phyloP scores from a whole-genome alignment of 2,797 vertebrate species.

The Luscinia megarhynchos region DNA sequence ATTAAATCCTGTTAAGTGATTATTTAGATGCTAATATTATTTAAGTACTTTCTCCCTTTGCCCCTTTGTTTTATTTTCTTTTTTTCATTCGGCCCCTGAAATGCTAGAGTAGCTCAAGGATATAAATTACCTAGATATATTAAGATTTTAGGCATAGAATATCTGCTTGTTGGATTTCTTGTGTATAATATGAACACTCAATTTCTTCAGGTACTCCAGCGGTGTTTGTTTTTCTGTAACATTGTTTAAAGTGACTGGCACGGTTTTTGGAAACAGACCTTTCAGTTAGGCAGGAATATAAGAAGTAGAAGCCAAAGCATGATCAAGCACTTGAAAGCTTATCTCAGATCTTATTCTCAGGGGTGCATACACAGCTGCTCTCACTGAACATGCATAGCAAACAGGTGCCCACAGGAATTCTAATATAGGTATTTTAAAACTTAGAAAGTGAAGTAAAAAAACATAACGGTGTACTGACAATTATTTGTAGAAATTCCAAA shows the following conservation, averaged over 20 bases:
- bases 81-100: not conserved
- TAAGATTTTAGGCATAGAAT: not conserved
- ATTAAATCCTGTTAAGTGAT: not conserved
- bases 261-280: not conserved
- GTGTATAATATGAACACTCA: not conserved
- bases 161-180: not conserved
- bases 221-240: not conserved
- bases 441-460: not conserved
- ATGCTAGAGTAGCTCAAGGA: not conserved
- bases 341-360: not conserved
- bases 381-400: not conserved
- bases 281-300: not conserved
- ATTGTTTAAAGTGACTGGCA: not conserved
- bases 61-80: not conserved
- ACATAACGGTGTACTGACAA: fast-evolving
- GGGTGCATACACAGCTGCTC: not conserved
- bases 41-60: too few species aligned
- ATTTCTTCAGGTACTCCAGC: not conserved
- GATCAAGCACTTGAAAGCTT: not conserved
- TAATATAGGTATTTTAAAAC: not conserved
- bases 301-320: not conserved
- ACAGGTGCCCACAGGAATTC: not conserved
- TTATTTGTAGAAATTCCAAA: not conserved
- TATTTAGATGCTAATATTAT: not conserved
- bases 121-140: not conserved